Evolutionary conservation across 2,113 vertebrate species (phyloP), one percentile per base, ranked within the genome.

Genomic region (Corydoras maculifer): DNA sequence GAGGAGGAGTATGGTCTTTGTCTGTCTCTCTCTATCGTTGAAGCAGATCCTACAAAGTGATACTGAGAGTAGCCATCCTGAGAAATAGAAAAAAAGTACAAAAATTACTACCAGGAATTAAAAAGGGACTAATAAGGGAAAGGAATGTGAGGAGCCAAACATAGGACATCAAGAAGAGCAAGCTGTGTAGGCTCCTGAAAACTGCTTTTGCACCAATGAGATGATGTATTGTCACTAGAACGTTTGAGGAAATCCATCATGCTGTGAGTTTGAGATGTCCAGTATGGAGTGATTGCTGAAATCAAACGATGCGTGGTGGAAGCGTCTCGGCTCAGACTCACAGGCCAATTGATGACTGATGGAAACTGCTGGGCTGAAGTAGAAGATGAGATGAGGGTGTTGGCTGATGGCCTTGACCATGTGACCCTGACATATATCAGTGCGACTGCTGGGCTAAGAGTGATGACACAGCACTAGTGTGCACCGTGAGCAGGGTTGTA

Each of bases 61-160:
- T 99, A 98, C 81, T 98, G 97, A 1, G 95, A 94, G 91, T 96
- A 99, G 82, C 97, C 97, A 0, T 99, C 97, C 97, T 99, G 87
- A 25, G 18, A 9, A 79, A 58, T 58, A 62, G 25, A 14, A 63
- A 30, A 15, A 75, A 50, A 32, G 3, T 43, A 8, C 35, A 5
- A 43, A 43, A 43, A 43, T 43, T 4, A 43, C 7, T 43, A 8
- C 35, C 35, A 43, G 35, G 35, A 43, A 43, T 43, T 43, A 5
- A 43, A 43, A 43, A 43, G 35, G 7, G 7, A 43, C 35, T 43
- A 43, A 43, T 43, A 5, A 43, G 7, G 35, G 35, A 8, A 43
- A 43, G 7, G 7, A 43, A 43, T 43, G 35, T 43, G 35, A 5
- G 4, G 35, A 4, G 7, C 35, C 4, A 43, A 43, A 43, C 35